Percentiles rank a stretch among this genome's conserved stretches.
Conservation (phyloP, 2,113 vertebrate genomes). For the Nesospiza acunhae region DNA sequence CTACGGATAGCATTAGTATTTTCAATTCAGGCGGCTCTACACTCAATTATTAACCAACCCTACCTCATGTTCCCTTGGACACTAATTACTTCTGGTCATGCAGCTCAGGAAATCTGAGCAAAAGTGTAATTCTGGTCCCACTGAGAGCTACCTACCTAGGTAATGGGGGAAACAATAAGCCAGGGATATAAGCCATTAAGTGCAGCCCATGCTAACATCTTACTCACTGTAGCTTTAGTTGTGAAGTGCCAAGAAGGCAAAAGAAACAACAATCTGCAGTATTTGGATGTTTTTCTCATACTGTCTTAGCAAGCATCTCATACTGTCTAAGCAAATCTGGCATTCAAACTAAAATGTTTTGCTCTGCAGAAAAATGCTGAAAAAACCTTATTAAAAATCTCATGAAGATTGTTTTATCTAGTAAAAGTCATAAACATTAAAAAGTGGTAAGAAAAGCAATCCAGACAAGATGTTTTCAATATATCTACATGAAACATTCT, state of each 20-base stretch:
- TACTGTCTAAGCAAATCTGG: neutral
- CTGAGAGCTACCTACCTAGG: neutral
- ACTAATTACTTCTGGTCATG: conserved; percentile 16
- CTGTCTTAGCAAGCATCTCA: neutral
- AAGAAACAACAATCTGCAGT: neutral
- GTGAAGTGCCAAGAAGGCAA: neutral
- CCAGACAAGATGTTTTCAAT: conserved; percentile 19
- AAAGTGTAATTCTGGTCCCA: neutral
- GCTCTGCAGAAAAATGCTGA: neutral
- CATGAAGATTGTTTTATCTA: neutral
- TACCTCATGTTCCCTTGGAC: conserved; percentile 25
- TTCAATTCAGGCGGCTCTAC: conserved; percentile 35
- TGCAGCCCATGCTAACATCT: neutral
- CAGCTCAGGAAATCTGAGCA: neutral
- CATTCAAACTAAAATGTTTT: neutral
- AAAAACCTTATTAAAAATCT: neutral
- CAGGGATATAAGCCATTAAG: neutral
- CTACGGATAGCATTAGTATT: conserved; percentile 37
- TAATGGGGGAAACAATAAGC: neutral
- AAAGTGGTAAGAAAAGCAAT: neutral
- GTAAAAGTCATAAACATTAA: neutral
- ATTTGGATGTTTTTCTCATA: neutral
- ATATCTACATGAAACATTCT: conserved; percentile 52
- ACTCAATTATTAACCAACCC: conserved; percentile 18
- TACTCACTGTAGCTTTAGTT: neutral